phyloP scores from a whole-genome alignment of 1,140 invertebrate species.

The Macrosteles quadrilineatus region DNA sequence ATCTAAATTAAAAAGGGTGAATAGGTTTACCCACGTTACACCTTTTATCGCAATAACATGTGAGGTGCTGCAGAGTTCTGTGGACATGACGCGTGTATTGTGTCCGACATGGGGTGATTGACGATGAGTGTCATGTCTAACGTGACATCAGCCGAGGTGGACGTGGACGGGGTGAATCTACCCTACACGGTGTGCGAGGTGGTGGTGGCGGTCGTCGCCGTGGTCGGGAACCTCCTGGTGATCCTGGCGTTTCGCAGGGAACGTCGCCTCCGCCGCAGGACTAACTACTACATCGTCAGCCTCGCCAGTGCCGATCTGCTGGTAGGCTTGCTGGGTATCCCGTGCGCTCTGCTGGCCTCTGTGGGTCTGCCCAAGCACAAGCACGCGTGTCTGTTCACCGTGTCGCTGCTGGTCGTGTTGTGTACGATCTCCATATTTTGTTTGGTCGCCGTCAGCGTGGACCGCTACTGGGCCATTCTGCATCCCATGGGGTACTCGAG shows the following conservation, averaged over 20 bases:
- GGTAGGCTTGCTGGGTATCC: constrained; percentile 77
- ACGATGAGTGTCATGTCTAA: too few species aligned
- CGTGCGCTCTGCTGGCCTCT: constrained; percentile 79
- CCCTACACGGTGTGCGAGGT: constrained; percentile 75
- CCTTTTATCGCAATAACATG: too few species aligned
- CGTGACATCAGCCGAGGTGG: too few species aligned
- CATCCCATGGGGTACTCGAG: constrained; percentile 87
- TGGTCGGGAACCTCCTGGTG: constrained; percentile 82
- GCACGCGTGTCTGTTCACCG: constrained; percentile 82
- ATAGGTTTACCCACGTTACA: too few species aligned
- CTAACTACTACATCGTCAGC: constrained; percentile 91
- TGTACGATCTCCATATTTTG: constrained; percentile 93
- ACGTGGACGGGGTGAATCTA: constrained; percentile 59
- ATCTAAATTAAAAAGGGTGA: too few species aligned
- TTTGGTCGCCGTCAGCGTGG: constrained; percentile 85
- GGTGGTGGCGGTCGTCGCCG: constrained; percentile 75
- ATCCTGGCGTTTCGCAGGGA: constrained; percentile 80
- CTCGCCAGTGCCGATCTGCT: constrained; percentile 83
- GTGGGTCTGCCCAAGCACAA: constrained; percentile 75
- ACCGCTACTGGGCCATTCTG: constrained; percentile 90
- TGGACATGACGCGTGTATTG: too few species aligned
- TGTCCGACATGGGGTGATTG: too few species aligned
- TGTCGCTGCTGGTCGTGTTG: constrained; percentile 80
- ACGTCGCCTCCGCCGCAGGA: constrained; percentile 71
- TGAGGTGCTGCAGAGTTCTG: too few species aligned